Percentiles rank a stretch among this genome's conserved stretches.
These are phyloP conservation scores for Tipula helvola DNA, from an alignment of 2,888 invertebrate species.

Conservation along the genomic window DNA sequence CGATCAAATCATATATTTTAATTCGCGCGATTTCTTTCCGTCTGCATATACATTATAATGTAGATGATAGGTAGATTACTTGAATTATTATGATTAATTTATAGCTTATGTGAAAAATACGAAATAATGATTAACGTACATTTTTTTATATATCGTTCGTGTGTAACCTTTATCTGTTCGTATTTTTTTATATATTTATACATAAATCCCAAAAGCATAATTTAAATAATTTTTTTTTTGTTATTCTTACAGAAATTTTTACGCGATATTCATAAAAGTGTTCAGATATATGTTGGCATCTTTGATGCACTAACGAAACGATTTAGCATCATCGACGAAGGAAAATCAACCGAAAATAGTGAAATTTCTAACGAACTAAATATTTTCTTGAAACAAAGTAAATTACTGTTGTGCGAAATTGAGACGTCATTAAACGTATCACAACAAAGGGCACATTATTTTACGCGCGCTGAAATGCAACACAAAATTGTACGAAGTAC, in stretches of 20 bases:
- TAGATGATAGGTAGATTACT: not conserved
- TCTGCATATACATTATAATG: not conserved
- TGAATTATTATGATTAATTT: not conserved
- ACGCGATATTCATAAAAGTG: not conserved
- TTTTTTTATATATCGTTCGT: not conserved
- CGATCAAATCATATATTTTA: not conserved
- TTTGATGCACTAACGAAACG: not conserved
- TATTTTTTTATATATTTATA: not conserved
- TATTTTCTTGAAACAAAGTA: not conserved
- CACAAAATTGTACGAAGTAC: not conserved
- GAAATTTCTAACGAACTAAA: not conserved
- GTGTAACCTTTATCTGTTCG: not conserved
- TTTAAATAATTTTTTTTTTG: not conserved
- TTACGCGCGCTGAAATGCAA: not conserved
- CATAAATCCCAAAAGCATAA: not conserved
- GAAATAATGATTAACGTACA: not conserved
- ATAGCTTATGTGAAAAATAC: not conserved
- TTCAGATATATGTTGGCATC: not conserved
- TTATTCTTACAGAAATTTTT: not conserved
- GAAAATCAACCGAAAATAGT: not conserved
- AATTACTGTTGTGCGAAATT: not conserved
- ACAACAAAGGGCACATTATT: not conserved
- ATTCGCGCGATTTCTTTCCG: not conserved
- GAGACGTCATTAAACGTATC: not conserved
- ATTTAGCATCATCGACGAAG: not conserved